Percentiles rank a stretch among this genome's conserved stretches.
phyloP scores from a whole-genome alignment of 1,140 invertebrate genomes.

The Augochlora pura region DNA sequence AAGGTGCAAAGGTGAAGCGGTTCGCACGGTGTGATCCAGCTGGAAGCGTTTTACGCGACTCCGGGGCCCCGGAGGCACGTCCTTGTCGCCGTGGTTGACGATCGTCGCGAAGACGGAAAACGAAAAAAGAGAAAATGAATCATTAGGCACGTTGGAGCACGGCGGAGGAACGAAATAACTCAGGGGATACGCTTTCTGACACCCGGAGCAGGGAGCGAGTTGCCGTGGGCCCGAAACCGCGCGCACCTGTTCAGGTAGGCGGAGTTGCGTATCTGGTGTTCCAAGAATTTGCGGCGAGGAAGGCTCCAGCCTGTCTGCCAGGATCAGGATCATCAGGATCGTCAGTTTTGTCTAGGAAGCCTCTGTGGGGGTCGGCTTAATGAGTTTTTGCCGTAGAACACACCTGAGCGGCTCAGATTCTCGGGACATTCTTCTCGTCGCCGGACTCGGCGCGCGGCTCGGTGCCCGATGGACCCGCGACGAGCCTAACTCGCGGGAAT shows the following conservation, averaged over 20 bases:
- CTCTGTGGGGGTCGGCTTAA: slow-evolving; percentile 67
- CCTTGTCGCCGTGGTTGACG: slow-evolving; percentile 24
- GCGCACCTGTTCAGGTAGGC: slow-evolving; percentile 79
- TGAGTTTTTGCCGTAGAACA: slow-evolving; percentile 65
- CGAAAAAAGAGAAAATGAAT: slow-evolving; percentile 63
- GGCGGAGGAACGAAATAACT: slow-evolving; percentile 76
- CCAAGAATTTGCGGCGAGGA: slow-evolving; percentile 71
- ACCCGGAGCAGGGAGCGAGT: slow-evolving; percentile 53
- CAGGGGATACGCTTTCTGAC: slow-evolving; percentile 74
- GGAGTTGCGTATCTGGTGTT: slow-evolving; percentile 64
- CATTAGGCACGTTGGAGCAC: slow-evolving; percentile 65
- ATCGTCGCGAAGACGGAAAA: not conserved
- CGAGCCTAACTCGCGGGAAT: slow-evolving; percentile 9
- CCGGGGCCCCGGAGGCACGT: not conserved
- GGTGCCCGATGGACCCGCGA: too few relatives aligned
- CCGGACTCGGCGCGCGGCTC: too few relatives aligned
- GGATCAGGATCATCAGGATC: slow-evolving; percentile 75
- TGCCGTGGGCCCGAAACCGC: slow-evolving; percentile 67
- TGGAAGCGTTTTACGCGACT: slow-evolving; percentile 30
- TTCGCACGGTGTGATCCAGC: slow-evolving; percentile 40
- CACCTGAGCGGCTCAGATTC: not conserved
- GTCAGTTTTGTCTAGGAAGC: slow-evolving; percentile 71
- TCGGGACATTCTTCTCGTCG: too few relatives aligned
- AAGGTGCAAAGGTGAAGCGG: slow-evolving; percentile 20
- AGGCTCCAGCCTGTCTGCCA: slow-evolving; percentile 77